A percentile compares a stretch with the other conserved stretches of the same genome.
Evolutionary conservation across 2,888 invertebrate species (phyloP).

Genomic region (Cataglyphis rosenhaueri): DNA sequence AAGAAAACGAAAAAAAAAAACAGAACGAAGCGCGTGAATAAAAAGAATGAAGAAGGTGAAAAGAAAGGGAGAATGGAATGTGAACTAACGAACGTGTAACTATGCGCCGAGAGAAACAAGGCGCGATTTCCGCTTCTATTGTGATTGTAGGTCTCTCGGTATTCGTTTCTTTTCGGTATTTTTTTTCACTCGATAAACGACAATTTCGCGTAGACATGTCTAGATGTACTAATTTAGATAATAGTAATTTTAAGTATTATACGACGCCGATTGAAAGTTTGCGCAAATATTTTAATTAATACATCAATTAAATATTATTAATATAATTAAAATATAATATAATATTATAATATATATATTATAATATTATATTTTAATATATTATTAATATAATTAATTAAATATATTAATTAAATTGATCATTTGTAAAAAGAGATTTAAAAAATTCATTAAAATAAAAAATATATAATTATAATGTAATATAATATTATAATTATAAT

Average conservation of each 20-base stretch:
- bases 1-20: background rate
- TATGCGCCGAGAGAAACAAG: slow-evolving; percentile 39
- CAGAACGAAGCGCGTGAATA: background rate
- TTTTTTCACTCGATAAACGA: slow-evolving; percentile 14
- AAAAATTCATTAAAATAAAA: background rate
- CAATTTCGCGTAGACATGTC: slow-evolving; percentile 7
- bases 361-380: too few relatives aligned
- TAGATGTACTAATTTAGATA: slow-evolving; percentile 26
- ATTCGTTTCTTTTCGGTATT: slow-evolving; percentile 30
- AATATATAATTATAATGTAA: too few relatives aligned
- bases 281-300: background rate
- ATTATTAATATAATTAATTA: too few relatives aligned
- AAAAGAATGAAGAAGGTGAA: background rate
- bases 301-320: too few relatives aligned
- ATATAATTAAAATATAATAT: too few relatives aligned
- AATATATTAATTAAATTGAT: background rate
- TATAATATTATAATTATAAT: too few relatives aligned
- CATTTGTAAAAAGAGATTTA: background rate
- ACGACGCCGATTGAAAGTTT: background rate
- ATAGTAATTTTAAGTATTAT: background rate
- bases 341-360: too few relatives aligned
- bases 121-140: slow-evolving; percentile 45
- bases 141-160: slow-evolving; percentile 37
- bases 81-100: slow-evolving; percentile 40
- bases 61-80: background rate